Evolutionary conservation across 2,113 vertebrate genomes (phyloP), one percentile per base, ranked within the genome.

Genomic region (Murina feae): DNA sequence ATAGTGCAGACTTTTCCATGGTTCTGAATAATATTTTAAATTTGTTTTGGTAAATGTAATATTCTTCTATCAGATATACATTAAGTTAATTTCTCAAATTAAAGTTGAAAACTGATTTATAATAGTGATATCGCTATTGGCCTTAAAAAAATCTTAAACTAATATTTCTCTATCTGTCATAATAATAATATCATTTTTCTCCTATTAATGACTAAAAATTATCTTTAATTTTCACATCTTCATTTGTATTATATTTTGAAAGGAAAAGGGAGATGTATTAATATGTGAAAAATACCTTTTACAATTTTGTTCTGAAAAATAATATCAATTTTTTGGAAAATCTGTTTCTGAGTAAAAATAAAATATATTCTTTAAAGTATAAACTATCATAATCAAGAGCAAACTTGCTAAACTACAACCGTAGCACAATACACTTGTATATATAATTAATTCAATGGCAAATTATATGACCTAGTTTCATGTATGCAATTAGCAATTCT

Each of bases 381-480:
- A 28, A 69, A n/a, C 11, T 42, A 78, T 53, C 16, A 6, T 68
- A 90, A 94, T 0, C 83, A 71, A 66, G 5, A 9, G 28, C 72
- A 81, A 51, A 94, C 80, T 37, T 94, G 23, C 13, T 81, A 65
- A 94, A 79, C 42, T 9, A 95, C 47, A 89, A 93, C 13, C 51
- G 21, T 49, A 55, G 20, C 6, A 37, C 25, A 47, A 76, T 66
- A 71, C 35, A 39, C 23, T 82, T 58, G 3, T 55, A 37, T 66
- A 95, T 85, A 94, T 95, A 39, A 30, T 71, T 86, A 81, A 25
- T 9, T 94, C 3, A 74, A 18, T 91, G 63, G 80, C 83, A 96
- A 96, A 68, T 63, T 88, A 30, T 37, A 14, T 88, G 35, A 96
- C 69, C 23, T 63, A 93, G 32, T 94, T 95, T 96, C 86, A 80